Evolutionary conservation across 2,113 vertebrate species (phyloP).

Genomic region (Hypomesus transpacificus): DNA sequence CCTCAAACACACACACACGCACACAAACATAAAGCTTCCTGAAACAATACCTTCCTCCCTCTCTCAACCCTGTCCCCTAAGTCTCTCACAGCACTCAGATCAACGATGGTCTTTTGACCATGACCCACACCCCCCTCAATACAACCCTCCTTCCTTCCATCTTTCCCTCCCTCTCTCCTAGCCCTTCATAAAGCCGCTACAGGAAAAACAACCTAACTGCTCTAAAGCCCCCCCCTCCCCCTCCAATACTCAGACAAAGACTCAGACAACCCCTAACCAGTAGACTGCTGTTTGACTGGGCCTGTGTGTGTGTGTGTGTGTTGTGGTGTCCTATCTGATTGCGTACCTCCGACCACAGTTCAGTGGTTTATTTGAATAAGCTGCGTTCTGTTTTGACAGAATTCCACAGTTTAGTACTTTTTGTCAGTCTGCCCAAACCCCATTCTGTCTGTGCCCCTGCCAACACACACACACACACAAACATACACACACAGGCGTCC

Average conservation of each 20-base stretch:
- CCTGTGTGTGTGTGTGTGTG: constrained; percentile 16
- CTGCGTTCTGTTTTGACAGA: constrained; percentile 60
- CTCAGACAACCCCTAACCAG: constrained; percentile 18
- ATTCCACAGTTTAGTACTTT: constrained; percentile 57
- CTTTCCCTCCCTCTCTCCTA: constrained; percentile 2
- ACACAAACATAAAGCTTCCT: constrained; percentile 14
- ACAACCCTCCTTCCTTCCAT: constrained; percentile 17
- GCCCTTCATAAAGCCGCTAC: background rate
- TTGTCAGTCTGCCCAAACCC: constrained; percentile 53
- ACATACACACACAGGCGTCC: constrained; percentile 23
- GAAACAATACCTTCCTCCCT: constrained; percentile 6
- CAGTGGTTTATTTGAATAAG: constrained; percentile 61
- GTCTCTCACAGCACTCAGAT: background rate
- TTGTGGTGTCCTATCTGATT: constrained; percentile 40
- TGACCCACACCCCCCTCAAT: background rate
- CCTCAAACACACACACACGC: constrained; percentile 7
- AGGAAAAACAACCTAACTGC: constrained; percentile 26
- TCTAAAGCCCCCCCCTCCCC: background rate
- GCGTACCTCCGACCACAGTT: constrained; percentile 38
- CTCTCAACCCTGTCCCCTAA: background rate
- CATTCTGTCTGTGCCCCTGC: constrained; percentile 45
- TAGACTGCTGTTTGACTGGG: constrained; percentile 17
- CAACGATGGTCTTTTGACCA: too few relatives aligned
- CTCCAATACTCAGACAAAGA: too few relatives aligned
- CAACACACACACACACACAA: constrained; percentile 40